Conservation (phyloP, 2,888 invertebrate genomes). For the Euzetes globulus region DNA sequence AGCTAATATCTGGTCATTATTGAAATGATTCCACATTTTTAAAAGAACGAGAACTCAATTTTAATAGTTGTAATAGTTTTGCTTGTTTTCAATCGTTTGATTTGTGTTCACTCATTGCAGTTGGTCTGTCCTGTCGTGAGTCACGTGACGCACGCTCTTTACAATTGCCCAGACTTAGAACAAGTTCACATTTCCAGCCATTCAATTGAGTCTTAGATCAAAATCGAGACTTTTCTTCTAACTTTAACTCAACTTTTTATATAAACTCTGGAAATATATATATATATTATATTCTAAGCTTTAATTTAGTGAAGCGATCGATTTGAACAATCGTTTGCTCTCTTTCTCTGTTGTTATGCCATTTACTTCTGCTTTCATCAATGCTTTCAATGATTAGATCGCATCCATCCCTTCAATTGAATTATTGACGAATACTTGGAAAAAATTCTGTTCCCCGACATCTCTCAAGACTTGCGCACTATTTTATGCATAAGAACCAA, state of each 20-base stretch:
- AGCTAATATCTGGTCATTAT: slow-evolving; percentile 22
- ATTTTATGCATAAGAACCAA: background rate
- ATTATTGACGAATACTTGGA: slow-evolving; percentile 28
- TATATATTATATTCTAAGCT: slow-evolving; percentile 1
- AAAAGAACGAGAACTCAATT: background rate
- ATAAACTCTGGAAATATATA: slow-evolving; percentile 1
- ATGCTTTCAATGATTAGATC: slow-evolving; percentile 7
- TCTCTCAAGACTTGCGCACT: slow-evolving; percentile 17
- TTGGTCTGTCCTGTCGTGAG: slow-evolving; percentile 4
- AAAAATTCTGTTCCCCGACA: background rate
- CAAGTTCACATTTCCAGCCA: background rate
- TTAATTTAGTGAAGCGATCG: slow-evolving; percentile 20
- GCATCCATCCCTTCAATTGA: slow-evolving; percentile 26
- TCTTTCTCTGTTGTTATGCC: background rate
- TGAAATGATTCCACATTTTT: background rate
- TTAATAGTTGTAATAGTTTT: slow-evolving; percentile 14
- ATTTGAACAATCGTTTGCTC: slow-evolving; percentile 19
- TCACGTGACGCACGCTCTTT: slow-evolving; percentile 27
- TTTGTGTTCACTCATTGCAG: background rate
- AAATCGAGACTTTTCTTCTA: background rate
- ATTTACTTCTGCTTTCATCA: slow-evolving; percentile 17
- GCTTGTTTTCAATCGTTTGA: background rate
- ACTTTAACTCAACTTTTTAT: slow-evolving; percentile 17
- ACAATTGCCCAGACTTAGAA: background rate
- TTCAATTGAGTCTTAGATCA: background rate